Evolutionary conservation across 2,113 vertebrate genomes (phyloP).

Genomic region (Puntigrus tetrazona): DNA sequence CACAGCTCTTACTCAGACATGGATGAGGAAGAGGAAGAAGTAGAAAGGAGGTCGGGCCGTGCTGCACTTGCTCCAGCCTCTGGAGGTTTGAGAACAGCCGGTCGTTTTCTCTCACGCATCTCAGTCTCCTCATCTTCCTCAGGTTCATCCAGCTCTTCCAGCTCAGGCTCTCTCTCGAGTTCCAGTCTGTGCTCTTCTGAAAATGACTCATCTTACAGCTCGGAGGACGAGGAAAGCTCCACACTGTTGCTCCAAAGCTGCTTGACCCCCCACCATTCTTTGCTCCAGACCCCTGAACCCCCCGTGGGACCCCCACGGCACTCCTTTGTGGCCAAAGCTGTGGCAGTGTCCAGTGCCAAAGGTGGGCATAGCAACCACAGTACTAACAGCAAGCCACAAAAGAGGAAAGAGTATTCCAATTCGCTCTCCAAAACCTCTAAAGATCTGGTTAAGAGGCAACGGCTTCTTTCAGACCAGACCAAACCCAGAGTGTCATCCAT

Average conservation of each 20-base stretch:
- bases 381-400: constrained; percentile 72
- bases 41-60: constrained; percentile 65
- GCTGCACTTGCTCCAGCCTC: constrained; percentile 67
- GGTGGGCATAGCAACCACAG: constrained; percentile 65
- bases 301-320: constrained; percentile 78
- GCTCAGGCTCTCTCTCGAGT: constrained; percentile 90
- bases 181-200: constrained; percentile 95
- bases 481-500: constrained; percentile 91
- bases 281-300: constrained; percentile 82
- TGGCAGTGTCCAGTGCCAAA: constrained; percentile 77
- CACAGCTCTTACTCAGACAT: constrained; percentile 90
- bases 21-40: constrained; percentile 84
- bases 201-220: constrained; percentile 94
- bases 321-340: constrained; percentile 87
- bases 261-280: constrained; percentile 84
- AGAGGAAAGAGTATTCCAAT: constrained; percentile 83
- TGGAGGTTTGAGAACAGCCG: constrained; percentile 78
- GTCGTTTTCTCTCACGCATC: constrained; percentile 88
- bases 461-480: constrained; percentile 84
- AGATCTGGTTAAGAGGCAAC: constrained; percentile 88
- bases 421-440: constrained; percentile 79
- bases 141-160: constrained; percentile 90
- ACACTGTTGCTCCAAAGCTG: constrained; percentile 90
- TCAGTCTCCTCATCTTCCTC: constrained; percentile 94
- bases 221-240: constrained; percentile 91